Evolutionary conservation across 1,140 invertebrate genomes (phyloP).

Genomic region (Pseudomyrmex gracilis): DNA sequence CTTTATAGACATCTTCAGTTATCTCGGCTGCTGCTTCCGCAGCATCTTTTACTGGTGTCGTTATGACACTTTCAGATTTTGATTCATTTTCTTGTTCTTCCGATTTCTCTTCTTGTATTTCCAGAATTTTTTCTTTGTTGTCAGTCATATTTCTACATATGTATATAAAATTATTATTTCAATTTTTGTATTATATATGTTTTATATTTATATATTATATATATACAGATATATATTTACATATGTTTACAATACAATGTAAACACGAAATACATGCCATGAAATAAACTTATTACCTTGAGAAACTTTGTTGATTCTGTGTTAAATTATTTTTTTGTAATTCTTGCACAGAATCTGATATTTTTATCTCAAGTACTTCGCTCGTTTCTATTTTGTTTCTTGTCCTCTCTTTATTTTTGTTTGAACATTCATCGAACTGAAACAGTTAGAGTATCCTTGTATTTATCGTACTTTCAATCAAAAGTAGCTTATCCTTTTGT

Average conservation of each 20-base stretch:
- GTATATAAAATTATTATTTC: constrained; percentile 9
- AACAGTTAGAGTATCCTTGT: too few relatives aligned
- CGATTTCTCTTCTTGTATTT: constrained; percentile 17
- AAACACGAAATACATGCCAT: background rate
- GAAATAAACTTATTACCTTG: constrained; percentile 13
- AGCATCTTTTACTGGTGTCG: constrained; percentile 15
- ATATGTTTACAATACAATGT: too few relatives aligned
- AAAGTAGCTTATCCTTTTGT: background rate
- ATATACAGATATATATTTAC: too few relatives aligned
- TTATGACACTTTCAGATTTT: constrained; percentile 17
- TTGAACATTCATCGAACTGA: background rate
- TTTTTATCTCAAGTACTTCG: background rate
- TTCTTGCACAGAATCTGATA: background rate
- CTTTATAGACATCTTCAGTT: background rate
- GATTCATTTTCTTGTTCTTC: background rate
- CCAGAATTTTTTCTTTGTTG: background rate
- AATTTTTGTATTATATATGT: too few relatives aligned
- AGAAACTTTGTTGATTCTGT: constrained; percentile 6
- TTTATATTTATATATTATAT: too few relatives aligned
- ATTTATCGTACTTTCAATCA: too few relatives aligned
- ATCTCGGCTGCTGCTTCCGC: background rate
- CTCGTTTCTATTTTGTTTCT: background rate
- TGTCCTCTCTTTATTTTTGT: background rate
- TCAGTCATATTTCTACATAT: constrained; percentile 62
- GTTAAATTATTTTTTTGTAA: constrained; percentile 11